Evolutionary conservation across 2,797 vertebrate species (phyloP).

Genomic region (Lithobates sylvaticus): DNA sequence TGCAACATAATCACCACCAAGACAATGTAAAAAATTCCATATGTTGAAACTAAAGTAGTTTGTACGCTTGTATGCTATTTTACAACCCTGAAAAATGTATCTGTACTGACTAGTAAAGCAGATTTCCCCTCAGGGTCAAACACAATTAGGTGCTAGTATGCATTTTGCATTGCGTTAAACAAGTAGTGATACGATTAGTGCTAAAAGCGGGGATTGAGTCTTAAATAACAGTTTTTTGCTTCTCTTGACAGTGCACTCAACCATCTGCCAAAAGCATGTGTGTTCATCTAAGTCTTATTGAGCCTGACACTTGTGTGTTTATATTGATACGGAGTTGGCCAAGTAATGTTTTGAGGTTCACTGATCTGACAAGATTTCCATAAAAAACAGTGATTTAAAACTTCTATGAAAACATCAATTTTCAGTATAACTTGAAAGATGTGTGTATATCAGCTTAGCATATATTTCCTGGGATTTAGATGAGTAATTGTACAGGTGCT

Average conservation of each 20-base stretch:
- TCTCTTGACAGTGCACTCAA: conserved; percentile 28
- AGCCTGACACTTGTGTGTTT: conserved; percentile 11
- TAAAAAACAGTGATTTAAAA: neutral
- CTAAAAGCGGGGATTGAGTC: conserved; percentile 14
- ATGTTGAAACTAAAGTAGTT: neutral
- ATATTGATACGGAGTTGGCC: conserved; percentile 13
- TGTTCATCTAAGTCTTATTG: conserved; percentile 8
- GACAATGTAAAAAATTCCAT: neutral
- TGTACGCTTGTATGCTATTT: neutral
- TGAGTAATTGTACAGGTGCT: no score
- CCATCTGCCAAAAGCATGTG: conserved; percentile 35
- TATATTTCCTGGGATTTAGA: neutral
- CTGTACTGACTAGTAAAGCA: conserved; percentile 15
- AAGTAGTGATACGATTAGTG: conserved; percentile 16
- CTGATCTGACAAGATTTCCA: neutral
- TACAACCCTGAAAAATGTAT: neutral
- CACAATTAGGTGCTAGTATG: conserved; percentile 23
- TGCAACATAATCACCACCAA: no score
- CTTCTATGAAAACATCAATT: neutral
- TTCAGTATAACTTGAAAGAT: neutral
- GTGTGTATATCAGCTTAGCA: neutral
- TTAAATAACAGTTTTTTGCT: conserved; percentile 39
- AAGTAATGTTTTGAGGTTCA: conserved; percentile 24
- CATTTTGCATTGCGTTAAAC: conserved; percentile 28
- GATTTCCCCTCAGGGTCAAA: conserved; percentile 24